phyloP scores from a whole-genome alignment of 2,797 vertebrate genomes.

The Chelonia mydas region DNA sequence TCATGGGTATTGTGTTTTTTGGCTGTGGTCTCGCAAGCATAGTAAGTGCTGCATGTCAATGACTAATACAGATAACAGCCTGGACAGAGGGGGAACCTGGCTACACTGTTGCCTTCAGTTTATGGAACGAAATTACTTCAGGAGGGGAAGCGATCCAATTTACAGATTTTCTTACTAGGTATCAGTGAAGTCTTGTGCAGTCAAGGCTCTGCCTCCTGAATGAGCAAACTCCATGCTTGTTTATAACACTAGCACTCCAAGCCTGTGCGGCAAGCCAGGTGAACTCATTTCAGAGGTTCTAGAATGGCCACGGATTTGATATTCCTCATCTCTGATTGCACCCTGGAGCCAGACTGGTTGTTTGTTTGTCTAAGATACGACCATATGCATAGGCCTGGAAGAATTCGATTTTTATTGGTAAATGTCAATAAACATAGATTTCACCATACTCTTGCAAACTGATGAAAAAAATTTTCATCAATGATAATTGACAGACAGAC shows the following conservation, averaged over 20 bases:
- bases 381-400: background rate
- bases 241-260: background rate
- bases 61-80: background rate
- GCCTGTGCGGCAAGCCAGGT: background rate
- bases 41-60: background rate
- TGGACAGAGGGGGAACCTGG: background rate
- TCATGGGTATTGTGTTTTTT: background rate
- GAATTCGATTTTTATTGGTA: background rate
- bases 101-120: background rate
- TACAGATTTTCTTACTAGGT: background rate
- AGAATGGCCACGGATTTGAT: background rate
- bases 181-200: background rate
- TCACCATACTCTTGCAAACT: background rate
- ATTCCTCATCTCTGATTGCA: background rate
- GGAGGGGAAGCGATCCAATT: background rate
- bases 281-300: background rate
- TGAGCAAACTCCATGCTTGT: background rate
- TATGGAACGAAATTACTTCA: background rate
- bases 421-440: background rate
- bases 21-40: background rate
- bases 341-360: background rate
- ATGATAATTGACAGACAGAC: background rate
- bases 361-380: background rate
- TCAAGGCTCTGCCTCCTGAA: background rate
- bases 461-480: background rate